These are phyloP conservation scores for Rhadinocentrus ornatus DNA, from an alignment of 2,797 vertebrate genomes.

Conservation along the genomic window DNA sequence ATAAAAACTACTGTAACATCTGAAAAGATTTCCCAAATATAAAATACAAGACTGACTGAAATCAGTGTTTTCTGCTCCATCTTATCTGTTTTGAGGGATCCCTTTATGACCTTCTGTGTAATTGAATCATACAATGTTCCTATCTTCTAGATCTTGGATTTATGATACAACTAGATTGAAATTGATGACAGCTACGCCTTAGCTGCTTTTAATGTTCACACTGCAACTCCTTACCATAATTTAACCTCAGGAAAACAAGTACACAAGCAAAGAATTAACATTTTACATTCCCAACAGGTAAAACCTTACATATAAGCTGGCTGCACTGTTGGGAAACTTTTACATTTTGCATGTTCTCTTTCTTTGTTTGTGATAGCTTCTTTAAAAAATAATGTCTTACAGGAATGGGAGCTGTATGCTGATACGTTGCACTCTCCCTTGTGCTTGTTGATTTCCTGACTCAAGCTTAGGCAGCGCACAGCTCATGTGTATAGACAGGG, in stretches of 20 bases:
- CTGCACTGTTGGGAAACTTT: neutral
- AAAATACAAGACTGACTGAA: neutral
- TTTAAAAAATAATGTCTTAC: constrained; percentile 32
- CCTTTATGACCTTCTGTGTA: neutral
- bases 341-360: constrained; percentile 6
- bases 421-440: constrained; percentile 42
- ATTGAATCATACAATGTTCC: neutral
- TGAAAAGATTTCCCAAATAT: too few species aligned
- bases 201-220: too few species aligned
- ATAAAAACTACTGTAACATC: neutral
- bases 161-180: neutral
- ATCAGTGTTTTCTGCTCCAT: neutral
- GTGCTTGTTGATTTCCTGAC: constrained; percentile 63
- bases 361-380: constrained; percentile 1
- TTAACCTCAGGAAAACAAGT: neutral
- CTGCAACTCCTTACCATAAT: too few species aligned
- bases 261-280: neutral
- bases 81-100: neutral
- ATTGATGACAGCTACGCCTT: neutral
- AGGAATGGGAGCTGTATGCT: constrained; percentile 19
- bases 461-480: constrained; percentile 55
- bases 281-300: neutral
- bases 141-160: neutral
- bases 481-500: constrained; percentile 72
- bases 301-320: neutral